Conservation (phyloP, 2,113 vertebrate species). For the Lonchura striata region DNA sequence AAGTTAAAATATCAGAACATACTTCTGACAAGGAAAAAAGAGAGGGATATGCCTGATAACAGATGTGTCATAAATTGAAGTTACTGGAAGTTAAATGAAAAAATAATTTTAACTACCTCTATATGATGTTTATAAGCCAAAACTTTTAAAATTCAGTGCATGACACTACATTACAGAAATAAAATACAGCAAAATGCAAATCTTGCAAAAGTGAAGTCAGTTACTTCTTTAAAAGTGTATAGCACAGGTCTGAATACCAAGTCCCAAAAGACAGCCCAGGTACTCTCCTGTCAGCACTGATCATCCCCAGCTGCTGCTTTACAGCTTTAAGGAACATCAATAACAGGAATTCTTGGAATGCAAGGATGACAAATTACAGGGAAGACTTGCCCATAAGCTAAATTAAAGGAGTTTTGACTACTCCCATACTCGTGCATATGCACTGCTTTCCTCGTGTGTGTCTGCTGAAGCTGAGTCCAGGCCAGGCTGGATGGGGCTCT, state of each 20-base stretch:
- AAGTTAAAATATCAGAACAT: background rate
- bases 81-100: background rate
- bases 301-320: background rate
- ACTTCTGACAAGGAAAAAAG: background rate
- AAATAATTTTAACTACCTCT: background rate
- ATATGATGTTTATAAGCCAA: background rate
- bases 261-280: background rate
- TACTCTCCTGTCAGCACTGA: background rate
- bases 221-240: background rate
- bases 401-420: background rate
- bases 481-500: background rate
- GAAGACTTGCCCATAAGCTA: background rate
- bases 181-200: background rate
- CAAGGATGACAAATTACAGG: background rate
- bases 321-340: background rate
- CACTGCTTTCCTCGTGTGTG: background rate
- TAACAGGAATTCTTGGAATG: background rate
- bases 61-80: background rate
- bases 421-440: background rate
- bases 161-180: background rate
- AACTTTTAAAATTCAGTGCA: background rate
- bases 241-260: fast-evolving
- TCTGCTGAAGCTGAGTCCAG: background rate
- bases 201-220: background rate
- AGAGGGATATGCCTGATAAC: background rate